Base-by-base conservation (phyloP, 2,113 vertebrate species). In the Aix galericulata region DNA sequence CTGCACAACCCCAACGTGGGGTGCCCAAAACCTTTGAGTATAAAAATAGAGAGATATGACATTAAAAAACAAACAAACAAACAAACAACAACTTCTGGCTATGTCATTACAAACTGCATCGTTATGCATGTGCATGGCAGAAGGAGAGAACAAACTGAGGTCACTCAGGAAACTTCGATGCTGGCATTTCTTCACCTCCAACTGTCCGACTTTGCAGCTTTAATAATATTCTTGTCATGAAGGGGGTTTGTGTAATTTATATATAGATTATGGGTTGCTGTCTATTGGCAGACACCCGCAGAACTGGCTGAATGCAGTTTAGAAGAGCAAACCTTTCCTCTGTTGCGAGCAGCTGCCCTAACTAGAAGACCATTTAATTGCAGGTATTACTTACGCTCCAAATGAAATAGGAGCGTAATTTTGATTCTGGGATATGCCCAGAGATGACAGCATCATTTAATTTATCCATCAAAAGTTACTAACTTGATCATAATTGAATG, bases 171-270 rank as follows among this genome's bases (percentile, higher is more conserved):
- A 93, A 92, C 48, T 91, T 75, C 38, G 80, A 62, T 42, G 86
- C 48, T 96, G 86, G 69, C 2, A 3, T 86, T 93, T 90, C 90
- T 86, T 94, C 66, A 86, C 90, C 92, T 95, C 60, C 44, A n/a
- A 76, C 76, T 3, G 15, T 68, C 83, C 95, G 94, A 96, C 95
- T 94, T 94, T 94, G 95, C 93, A 94, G 81, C 60, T 94, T 91
- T 94, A 95, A 92, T 82, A 93, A 95, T 79, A 92, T 89, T 92
- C 83, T 52, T 76, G 74, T 95, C 88, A 79, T 58, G 73, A 75
- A 91, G n/a, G 58, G 69, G 13, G 72, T 94, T 94, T 93, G 80
- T 93, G 93, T 86, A 93, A 94, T 89, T 95, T 95, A 93, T 92
- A 93, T 91, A 88, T 76, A 94, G 90, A 81, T 91, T 89, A 95